Conservation (phyloP, 1,140 invertebrate genomes). For the Oryzaephilus surinamensis region DNA sequence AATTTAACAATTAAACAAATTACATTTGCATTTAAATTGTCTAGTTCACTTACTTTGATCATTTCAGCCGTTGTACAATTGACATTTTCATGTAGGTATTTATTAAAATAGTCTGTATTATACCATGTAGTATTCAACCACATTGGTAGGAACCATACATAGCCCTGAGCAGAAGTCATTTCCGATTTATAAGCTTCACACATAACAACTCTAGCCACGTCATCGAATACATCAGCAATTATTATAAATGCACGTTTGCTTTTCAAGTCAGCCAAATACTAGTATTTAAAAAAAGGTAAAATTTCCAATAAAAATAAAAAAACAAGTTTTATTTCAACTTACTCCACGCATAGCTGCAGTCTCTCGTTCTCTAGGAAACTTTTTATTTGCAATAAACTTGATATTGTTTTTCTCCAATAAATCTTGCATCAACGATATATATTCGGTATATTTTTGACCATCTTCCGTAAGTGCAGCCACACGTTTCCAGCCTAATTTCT, state of each 20-base stretch:
- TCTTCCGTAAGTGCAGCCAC: conserved; percentile 68
- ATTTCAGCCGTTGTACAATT: conserved; percentile 54
- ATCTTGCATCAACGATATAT: conserved; percentile 61
- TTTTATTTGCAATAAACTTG: conserved; percentile 56
- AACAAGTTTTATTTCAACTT: neutral
- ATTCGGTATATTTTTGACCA: conserved; percentile 71
- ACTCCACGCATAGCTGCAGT: neutral
- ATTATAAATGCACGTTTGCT: conserved; percentile 58
- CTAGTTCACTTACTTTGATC: conserved; percentile 36
- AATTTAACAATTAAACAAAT: conserved; percentile 5
- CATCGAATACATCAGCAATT: conserved; percentile 67
- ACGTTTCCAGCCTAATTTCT: conserved; percentile 55
- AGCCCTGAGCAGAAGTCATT: conserved; percentile 56
- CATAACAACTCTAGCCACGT: conserved; percentile 55
- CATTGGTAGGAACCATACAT: conserved; percentile 73
- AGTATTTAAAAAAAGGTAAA: conserved; percentile 27
- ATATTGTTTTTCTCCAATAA: conserved; percentile 50
- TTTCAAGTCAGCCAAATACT: conserved; percentile 63
- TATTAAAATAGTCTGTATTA: conserved; percentile 50
- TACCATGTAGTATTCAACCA: conserved; percentile 61
- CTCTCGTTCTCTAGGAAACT: conserved; percentile 49
- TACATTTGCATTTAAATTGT: neutral
- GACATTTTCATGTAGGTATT: conserved; percentile 38
- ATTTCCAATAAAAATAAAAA: too few species aligned
- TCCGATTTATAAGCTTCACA: conserved; percentile 63